These are phyloP conservation scores for Agonopterix subpropinquella DNA, from an alignment of 2,888 invertebrate species.

Conservation along the genomic window DNA sequence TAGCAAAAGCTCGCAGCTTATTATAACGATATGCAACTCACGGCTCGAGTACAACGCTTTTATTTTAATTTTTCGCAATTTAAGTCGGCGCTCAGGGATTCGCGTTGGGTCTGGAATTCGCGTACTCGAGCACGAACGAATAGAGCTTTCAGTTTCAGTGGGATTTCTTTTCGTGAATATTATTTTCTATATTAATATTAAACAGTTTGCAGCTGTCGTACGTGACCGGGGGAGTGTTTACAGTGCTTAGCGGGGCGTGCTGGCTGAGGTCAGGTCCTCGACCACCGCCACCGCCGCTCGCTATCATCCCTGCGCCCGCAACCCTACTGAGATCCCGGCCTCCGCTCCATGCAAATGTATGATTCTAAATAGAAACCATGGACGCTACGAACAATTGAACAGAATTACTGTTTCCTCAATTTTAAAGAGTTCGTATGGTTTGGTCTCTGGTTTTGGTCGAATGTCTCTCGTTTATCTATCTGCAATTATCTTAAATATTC, in stretches of 20 bases:
- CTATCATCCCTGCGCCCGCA: slow-evolving; percentile 6
- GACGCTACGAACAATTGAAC: no score
- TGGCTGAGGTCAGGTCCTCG: slow-evolving; percentile 33
- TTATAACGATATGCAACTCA: slow-evolving; percentile 12
- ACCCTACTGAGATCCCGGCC: slow-evolving; percentile 1
- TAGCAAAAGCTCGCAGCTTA: slow-evolving; percentile 7
- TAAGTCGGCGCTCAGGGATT: slow-evolving; percentile 18
- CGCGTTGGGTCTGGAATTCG: slow-evolving; percentile 23
- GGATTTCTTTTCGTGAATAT: slow-evolving; percentile 48
- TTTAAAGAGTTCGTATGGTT: no score
- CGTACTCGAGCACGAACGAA: slow-evolving; percentile 28
- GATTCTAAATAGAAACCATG: slow-evolving; percentile 5
- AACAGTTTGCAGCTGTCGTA: slow-evolving; percentile 62
- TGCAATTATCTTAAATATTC: no score
- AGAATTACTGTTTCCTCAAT: no score
- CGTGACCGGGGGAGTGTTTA: slow-evolving; percentile 67
- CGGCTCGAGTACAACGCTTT: slow-evolving; percentile 10
- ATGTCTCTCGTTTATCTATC: no score
- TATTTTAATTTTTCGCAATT: slow-evolving; percentile 23
- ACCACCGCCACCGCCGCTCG: slow-evolving; percentile 15
- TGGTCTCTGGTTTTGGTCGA: no score
- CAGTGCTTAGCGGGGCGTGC: slow-evolving; percentile 63
- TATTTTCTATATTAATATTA: slow-evolving; percentile 65
- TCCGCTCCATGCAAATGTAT: slow-evolving; percentile 40
- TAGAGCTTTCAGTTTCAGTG: slow-evolving; percentile 30